Conservation (phyloP, 2,113 vertebrate genomes). For the Megaptera novaeangliae region DNA sequence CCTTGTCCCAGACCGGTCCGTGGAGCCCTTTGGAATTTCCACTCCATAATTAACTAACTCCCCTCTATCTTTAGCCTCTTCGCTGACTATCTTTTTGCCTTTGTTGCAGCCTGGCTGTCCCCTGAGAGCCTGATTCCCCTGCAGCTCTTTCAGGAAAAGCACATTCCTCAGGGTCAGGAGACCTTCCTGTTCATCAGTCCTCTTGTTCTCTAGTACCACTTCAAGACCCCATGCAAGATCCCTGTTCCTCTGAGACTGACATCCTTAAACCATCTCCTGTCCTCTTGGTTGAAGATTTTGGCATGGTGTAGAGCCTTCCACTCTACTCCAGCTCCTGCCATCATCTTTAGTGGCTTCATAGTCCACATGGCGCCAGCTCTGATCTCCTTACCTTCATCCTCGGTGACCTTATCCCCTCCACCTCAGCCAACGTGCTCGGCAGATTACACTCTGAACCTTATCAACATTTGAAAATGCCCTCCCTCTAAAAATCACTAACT, state of each 20-base stretch:
- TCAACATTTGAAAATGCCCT: not conserved
- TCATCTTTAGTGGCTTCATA: not conserved
- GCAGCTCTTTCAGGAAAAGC: not conserved
- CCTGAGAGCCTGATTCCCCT: not conserved
- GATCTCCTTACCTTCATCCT: not conserved
- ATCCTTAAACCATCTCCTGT: not conserved
- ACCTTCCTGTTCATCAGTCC: not conserved
- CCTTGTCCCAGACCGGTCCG: not conserved
- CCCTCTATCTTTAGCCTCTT: not conserved
- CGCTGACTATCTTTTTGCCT: not conserved
- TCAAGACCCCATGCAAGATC: not conserved
- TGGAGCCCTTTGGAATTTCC: not conserved
- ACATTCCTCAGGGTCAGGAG: not conserved
- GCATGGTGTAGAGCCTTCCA: not conserved
- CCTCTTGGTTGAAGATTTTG: not conserved
- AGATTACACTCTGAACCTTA: not conserved
- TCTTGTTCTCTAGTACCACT: not conserved
- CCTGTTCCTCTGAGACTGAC: not conserved
- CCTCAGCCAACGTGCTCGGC: not conserved
- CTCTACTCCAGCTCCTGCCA: not conserved
- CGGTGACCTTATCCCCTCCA: not conserved
- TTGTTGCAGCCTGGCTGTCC: not conserved
- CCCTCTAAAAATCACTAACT: not conserved
- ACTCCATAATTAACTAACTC: not conserved
- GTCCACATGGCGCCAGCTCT: not conserved